Base-by-base conservation (phyloP, 2,888 invertebrate species). In the Hedychridium roseum region DNA sequence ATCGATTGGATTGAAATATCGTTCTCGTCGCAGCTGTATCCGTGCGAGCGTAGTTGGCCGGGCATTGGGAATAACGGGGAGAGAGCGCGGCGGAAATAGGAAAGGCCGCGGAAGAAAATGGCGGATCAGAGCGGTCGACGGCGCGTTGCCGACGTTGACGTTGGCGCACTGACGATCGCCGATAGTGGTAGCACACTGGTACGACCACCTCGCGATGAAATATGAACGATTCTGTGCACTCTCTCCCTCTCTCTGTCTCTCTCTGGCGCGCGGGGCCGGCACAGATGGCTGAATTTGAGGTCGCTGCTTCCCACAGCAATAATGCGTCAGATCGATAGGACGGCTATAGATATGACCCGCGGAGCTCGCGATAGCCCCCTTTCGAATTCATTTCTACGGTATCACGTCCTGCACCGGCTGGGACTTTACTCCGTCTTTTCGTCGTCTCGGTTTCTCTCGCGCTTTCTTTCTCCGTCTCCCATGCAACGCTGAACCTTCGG, bases 211-310 rank as follows among this genome's bases (percentile, higher is more conserved):
- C 64, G 55, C 61, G 53, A 61, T 71, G 62, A 71, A 71, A 71
- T 71, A 71, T 71, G 66, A 71, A 71, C 58, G 66, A 55, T n/a
- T n/a, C 57, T 47, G 49, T 55, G 53, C 51, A 61, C 58, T 23
- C 5, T 53, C 23, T 23, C 23, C 9, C 23, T n/a, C n/a, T n/a
- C n/a, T n/a, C n/a, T n/a, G n/a, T 23, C 23, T 23, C 23, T 23
- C 23, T 23, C 23, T 23, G 5, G 9, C 23, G 5, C 23, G 23
- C 52, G 54, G 49, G 56, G 47, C 23, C 60, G 51, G 60, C 60
- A 59, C 60, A 68, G 67, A 69, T 63, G 67, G 68, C 57, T 62
- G 60, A 68, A 68, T 70, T 70, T 64, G 62, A 70, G 65, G 66
- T 60, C 60, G 66, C 57, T 55, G 57, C 62, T 58, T 60, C 51